Evolutionary conservation across 2,888 invertebrate species (phyloP), one percentile per base, ranked within the genome.

Genomic region (Sarcophaga carnaria): DNA sequence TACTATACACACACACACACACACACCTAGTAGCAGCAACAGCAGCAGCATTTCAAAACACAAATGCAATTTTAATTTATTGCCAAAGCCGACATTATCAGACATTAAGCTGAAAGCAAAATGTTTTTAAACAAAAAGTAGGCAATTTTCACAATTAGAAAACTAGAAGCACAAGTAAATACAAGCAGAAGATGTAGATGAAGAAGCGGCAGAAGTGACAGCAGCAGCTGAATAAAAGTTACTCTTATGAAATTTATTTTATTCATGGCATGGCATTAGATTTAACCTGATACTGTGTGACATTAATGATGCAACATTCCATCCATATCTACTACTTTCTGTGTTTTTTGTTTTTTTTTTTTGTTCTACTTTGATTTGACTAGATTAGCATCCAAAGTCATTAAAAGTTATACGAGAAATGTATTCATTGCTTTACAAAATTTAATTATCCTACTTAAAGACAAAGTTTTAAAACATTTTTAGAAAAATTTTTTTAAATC

Each of bases 21-120:
- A 14, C 12, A 49, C 3, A 10, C 14, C 0, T 4, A 54, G 14
- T 0, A 17, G 17, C 0, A 54, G 17, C 11, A 14, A 0, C 0
- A 54, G 54, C 54, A 54, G 12, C 14, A 54, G 54, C 17, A 12
- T 12, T 54, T 54, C 54, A 17, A 54, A 54, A 17, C 54, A 54
- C 63, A 25, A 12, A 22, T 67, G 67, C 27, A 59, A 54, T 67
- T 77, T 64, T 64, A 75, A 75, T 49, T 49, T 75, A 49, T 37
- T 74, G 49, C 70, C 27, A 76, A 76, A 82, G 70, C 76, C 76
- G 54, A 54, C 59, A 77, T 77, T 60, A 66, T 45, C 59, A 71
- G 64, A 76, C 60, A 64, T 64, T 71, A 77, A 71, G 59, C 81
- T 76, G 54, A 54, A 20, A 27, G 47, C 2, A 62, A 62, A 27